These are phyloP conservation scores for Cherax destructor DNA, from an alignment of 1,140 invertebrate genomes.

Conservation along the genomic window DNA sequence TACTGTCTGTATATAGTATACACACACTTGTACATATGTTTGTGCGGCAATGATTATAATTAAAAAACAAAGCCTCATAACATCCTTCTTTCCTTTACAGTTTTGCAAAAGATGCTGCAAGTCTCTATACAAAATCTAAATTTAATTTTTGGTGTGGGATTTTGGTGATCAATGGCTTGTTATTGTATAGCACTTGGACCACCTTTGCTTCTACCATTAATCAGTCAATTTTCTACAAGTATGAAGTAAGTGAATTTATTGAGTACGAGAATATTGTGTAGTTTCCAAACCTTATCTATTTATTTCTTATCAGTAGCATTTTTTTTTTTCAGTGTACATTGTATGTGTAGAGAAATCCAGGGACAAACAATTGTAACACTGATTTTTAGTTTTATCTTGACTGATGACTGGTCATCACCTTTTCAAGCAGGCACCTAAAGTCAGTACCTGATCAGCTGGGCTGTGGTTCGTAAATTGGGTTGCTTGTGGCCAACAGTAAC, in stretches of 20 bases:
- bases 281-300: too few relatives aligned
- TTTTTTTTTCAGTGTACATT: too few relatives aligned
- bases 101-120: slow-evolving; percentile 14
- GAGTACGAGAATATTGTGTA: too few relatives aligned
- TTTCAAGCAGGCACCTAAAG: too few relatives aligned
- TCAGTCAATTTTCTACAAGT: slow-evolving; percentile 28
- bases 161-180: slow-evolving; percentile 30
- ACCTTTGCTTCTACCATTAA: slow-evolving; percentile 34
- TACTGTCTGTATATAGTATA: not conserved
- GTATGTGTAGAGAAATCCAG: too few relatives aligned
- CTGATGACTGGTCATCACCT: too few relatives aligned
- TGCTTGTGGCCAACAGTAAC: too few relatives aligned
- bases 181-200: slow-evolving; percentile 46
- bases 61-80: not conserved
- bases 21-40: not conserved
- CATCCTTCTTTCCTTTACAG: not conserved
- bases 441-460: too few relatives aligned
- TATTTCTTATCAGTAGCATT: too few relatives aligned
- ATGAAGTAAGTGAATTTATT: slow-evolving; percentile 2
- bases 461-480: too few relatives aligned
- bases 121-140: slow-evolving; percentile 22
- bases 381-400: too few relatives aligned
- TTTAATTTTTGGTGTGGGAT: slow-evolving; percentile 52
- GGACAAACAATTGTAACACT: too few relatives aligned
- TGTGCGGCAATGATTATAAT: not conserved